Evolutionary conservation across 2,113 vertebrate genomes (phyloP).

Genomic region (Gorilla gorilla): DNA sequence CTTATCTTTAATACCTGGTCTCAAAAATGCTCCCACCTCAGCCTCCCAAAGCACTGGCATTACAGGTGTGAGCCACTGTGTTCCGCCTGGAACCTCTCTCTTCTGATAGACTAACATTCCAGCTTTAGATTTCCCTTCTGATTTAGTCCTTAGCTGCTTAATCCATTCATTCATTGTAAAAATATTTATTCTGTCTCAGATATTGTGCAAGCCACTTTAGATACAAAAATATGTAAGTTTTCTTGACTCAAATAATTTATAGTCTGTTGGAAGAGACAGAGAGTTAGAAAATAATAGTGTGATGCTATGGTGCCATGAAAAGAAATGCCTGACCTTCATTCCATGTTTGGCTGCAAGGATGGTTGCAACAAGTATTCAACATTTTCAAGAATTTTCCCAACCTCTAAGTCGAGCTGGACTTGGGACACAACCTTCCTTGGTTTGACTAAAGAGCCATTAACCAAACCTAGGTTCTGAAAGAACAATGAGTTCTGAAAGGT

Average conservation of each 20-base stretch:
- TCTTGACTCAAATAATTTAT: background rate
- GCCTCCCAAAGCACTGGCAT: too few relatives aligned
- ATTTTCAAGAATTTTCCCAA: background rate
- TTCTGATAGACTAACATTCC: background rate
- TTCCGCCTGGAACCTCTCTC: background rate
- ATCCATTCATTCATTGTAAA: background rate
- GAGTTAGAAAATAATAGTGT: background rate
- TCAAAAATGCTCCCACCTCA: too few relatives aligned
- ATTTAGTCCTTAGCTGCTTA: background rate
- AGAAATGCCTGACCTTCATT: background rate
- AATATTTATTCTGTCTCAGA: background rate
- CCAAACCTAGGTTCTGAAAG: background rate
- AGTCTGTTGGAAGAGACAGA: background rate
- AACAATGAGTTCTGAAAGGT: background rate
- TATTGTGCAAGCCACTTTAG: background rate
- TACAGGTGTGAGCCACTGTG: too few relatives aligned
- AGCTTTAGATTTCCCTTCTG: background rate
- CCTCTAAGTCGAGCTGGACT: background rate
- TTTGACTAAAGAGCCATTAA: background rate
- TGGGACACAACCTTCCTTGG: background rate
- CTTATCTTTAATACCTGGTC: too few relatives aligned
- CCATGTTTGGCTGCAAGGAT: background rate
- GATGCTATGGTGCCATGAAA: background rate
- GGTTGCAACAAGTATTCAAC: background rate
- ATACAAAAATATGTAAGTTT: background rate